Evolutionary conservation across 2,797 vertebrate species (phyloP).

Genomic region (Smutsia temminckii): DNA sequence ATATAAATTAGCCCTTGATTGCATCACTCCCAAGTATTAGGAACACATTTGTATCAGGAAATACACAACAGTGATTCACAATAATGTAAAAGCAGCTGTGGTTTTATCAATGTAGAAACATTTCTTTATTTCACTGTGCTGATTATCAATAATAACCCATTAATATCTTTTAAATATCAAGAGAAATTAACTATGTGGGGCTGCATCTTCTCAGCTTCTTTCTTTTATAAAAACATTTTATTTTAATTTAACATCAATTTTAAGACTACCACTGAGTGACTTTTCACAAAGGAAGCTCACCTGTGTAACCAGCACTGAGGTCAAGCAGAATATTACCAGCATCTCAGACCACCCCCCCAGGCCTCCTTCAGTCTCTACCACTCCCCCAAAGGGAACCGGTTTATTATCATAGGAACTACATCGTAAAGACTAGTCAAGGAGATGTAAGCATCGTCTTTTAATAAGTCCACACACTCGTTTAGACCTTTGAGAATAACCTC

Average conservation of each 20-base stretch:
- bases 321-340: neutral
- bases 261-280: neutral
- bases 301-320: neutral
- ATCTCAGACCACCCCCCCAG: neutral
- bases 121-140: neutral
- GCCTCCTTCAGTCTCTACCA: neutral
- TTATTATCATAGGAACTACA: neutral
- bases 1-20: neutral
- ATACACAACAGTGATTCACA: neutral
- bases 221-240: constrained; percentile 3
- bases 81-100: neutral
- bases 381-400: neutral
- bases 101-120: neutral
- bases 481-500: neutral
- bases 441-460: neutral
- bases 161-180: constrained; percentile 38
- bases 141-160: neutral
- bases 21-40: neutral
- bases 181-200: constrained; percentile 17
- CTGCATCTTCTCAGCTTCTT: neutral
- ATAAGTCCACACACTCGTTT: neutral
- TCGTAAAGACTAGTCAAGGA: neutral
- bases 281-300: neutral
- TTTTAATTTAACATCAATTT: neutral
- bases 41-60: constrained; percentile 22